A percentile compares a stretch with the other conserved stretches of the same genome.
phyloP scores from a whole-genome alignment of 2,113 vertebrate species.

The Indicator maculatus region DNA sequence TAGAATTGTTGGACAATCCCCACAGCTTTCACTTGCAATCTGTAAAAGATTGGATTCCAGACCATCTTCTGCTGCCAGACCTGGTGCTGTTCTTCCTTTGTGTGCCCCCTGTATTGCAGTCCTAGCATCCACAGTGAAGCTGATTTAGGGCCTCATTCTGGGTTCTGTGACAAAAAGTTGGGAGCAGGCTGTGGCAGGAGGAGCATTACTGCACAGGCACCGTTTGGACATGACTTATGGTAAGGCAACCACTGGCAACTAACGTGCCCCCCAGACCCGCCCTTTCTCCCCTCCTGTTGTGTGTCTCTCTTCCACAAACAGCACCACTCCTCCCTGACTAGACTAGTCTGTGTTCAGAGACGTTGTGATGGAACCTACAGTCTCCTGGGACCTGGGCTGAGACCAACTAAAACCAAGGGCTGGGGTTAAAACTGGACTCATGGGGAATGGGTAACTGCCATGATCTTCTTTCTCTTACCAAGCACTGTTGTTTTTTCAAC shows the following conservation, averaged over 20 bases:
- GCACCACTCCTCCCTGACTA: neutral
- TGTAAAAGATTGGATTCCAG: neutral
- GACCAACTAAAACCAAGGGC: neutral
- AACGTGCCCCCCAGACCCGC: neutral
- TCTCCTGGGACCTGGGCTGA: neutral
- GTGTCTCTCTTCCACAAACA: conserved; percentile 11
- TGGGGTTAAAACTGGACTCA: neutral
- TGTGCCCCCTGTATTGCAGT: neutral
- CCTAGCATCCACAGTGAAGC: neutral
- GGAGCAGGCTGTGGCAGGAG: neutral
- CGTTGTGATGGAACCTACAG: conserved; percentile 8
- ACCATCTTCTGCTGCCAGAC: neutral
- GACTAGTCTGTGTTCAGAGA: neutral
- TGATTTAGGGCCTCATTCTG: neutral
- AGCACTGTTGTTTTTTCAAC: neutral
- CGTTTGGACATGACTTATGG: neutral
- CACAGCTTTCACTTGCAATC: neutral
- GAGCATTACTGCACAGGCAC: neutral
- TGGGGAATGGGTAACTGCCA: neutral
- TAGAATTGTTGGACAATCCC: neutral
- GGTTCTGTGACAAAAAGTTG: neutral
- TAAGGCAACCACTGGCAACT: neutral
- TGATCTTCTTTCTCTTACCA: neutral
- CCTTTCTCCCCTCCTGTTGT: neutral
- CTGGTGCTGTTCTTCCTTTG: neutral